Conservation (phyloP, 2,113 vertebrate genomes). For the Periophthalmodon schlosseri region DNA sequence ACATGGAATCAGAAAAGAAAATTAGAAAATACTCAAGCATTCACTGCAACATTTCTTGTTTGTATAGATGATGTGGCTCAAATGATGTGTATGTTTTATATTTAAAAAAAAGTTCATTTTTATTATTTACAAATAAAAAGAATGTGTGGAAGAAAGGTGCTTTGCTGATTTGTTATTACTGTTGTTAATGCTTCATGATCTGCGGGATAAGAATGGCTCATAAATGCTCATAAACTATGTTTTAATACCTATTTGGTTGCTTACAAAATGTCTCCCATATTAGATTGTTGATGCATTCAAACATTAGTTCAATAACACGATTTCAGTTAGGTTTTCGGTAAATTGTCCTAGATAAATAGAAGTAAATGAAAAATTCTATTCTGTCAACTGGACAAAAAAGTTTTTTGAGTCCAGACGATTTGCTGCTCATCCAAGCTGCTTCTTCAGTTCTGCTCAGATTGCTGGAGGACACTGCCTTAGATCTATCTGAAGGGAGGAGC, state of each 20-base stretch:
- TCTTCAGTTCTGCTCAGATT: too few species aligned
- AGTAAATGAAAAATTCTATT: too few species aligned
- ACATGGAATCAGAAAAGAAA: constrained; percentile 69
- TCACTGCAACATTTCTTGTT: constrained; percentile 82
- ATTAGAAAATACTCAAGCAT: constrained; percentile 69
- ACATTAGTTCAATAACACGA: too few species aligned
- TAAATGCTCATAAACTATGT: not conserved
- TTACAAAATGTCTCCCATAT: not conserved
- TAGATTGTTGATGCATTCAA: not conserved
- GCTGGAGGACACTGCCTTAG: too few species aligned
- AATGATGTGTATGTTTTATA: constrained; percentile 85
- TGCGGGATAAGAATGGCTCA: too few species aligned
- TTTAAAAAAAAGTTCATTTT: constrained; percentile 79
- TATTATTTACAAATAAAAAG: constrained; percentile 86
- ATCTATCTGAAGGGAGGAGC: too few species aligned
- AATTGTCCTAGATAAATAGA: too few species aligned
- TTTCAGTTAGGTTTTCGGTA: too few species aligned
- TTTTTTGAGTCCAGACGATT: too few species aligned
- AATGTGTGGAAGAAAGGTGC: constrained; percentile 79
- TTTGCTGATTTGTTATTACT: not conserved
- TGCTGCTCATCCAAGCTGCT: too few species aligned
- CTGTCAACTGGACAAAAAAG: too few species aligned
- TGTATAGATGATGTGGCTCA: constrained; percentile 84
- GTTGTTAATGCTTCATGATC: too few species aligned
- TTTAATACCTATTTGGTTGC: not conserved